These are phyloP conservation scores for Cordilura impudica DNA, from an alignment of 2,888 invertebrate species.

Conservation along the genomic window DNA sequence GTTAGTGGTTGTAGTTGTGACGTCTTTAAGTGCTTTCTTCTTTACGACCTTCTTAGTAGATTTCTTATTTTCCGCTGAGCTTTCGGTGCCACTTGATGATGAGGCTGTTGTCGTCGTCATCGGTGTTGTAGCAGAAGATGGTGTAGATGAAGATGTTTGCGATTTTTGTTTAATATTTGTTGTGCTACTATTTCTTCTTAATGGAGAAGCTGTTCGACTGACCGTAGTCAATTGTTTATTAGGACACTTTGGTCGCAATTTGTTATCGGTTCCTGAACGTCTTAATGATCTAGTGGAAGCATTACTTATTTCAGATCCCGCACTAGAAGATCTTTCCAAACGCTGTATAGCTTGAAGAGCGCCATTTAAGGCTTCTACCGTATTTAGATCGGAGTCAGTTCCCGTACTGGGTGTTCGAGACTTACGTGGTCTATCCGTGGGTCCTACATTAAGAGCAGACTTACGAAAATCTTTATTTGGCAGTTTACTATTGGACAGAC, in stretches of 20 bases:
- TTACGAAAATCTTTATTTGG: conserved; percentile 87
- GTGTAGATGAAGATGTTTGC: conserved; percentile 64
- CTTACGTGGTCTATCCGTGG: conserved; percentile 76
- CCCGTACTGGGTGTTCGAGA: conserved; percentile 77
- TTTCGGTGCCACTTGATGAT: conserved; percentile 74
- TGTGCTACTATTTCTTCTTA: conserved; percentile 72
- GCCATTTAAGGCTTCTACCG: conserved; percentile 58
- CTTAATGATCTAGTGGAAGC: conserved; percentile 74
- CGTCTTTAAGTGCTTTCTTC: conserved; percentile 65
- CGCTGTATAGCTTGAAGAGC: conserved; percentile 65
- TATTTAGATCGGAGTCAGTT: conserved; percentile 71
- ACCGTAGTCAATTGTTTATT: conserved; percentile 55
- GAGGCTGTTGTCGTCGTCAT: conserved; percentile 59
- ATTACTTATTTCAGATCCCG: conserved; percentile 79
- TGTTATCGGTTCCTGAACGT: conserved; percentile 77
- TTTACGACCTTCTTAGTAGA: conserved; percentile 69
- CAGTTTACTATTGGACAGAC: conserved; percentile 74
- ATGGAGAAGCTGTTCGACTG: conserved; percentile 17
- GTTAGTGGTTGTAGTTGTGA: conserved; percentile 57
- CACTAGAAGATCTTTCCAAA: conserved; percentile 78
- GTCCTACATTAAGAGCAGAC: conserved; percentile 84
- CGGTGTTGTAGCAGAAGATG: background rate
- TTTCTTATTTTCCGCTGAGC: conserved; percentile 69
- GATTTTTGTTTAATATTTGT: conserved; percentile 75
- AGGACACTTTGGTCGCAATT: conserved; percentile 69